phyloP scores from a whole-genome alignment of 2,113 vertebrate species.

The Rhagologus leucostigma region DNA sequence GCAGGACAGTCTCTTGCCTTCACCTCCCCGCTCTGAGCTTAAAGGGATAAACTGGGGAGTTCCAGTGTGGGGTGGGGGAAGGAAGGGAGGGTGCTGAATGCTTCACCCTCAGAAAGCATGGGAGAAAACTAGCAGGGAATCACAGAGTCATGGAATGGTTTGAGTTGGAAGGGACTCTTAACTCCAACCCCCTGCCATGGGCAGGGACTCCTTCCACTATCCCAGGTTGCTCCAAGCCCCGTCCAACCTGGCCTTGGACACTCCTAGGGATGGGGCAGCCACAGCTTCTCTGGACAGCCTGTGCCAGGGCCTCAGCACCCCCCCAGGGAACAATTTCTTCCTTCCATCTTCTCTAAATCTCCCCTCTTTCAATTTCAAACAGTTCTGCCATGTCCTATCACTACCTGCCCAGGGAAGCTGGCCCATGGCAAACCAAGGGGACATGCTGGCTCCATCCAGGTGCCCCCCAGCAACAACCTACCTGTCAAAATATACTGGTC shows the following conservation, averaged over 20 bases:
- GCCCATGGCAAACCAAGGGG: rapidly evolving
- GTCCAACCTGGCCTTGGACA: rapidly evolving
- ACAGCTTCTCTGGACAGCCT: background rate
- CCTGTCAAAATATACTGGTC: background rate
- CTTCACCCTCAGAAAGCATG: background rate
- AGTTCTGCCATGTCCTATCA: background rate
- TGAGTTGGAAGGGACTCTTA: background rate
- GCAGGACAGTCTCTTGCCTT: background rate
- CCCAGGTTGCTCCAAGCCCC: rapidly evolving
- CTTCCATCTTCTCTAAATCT: background rate
- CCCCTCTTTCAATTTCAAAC: background rate
- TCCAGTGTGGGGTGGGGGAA: rapidly evolving
- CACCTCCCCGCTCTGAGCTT: background rate
- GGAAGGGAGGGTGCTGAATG: background rate
- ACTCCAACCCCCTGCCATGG: background rate
- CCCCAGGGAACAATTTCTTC: background rate
- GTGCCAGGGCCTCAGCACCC: rapidly evolving
- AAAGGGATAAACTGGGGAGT: background rate
- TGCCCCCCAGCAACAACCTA: background rate
- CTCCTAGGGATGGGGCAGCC: background rate
- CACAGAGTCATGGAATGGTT: background rate
- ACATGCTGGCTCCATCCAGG: background rate
- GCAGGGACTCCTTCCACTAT: background rate
- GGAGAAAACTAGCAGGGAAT: background rate
- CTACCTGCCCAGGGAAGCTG: background rate